Evolutionary conservation across 2,797 vertebrate genomes (phyloP), one percentile per base, ranked within the genome.

Genomic region (Huso huso): DNA sequence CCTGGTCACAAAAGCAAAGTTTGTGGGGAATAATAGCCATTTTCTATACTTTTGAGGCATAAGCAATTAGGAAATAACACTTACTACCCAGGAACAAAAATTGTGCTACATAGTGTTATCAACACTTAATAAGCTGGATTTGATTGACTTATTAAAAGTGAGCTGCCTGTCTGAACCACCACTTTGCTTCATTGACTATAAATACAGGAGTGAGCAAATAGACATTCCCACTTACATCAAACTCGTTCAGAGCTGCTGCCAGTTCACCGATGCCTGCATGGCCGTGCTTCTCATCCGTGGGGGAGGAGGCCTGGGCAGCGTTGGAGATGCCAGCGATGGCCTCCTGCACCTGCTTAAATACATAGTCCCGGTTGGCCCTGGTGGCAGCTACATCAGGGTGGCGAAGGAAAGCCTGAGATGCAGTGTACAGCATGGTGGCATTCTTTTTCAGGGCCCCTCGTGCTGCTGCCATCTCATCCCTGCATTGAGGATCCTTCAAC

Each of bases 311-410:
- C 85, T 99, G 96, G 59, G 96, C 95, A n/a, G 96, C 93, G 0
- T 93, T 97, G 71, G 95, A 96, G 75, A 99, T 98, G 15, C 96
- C 95, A 8, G 93, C 95, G 1, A 99, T 95, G 9, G 96, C 96
- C 73, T 99, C 96, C 80, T 99, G 96, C n/a, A 99, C 96, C 78
- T 99, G 96, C 73, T 99, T 99, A 84, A 98, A 99, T 73, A 99
- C 96, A 0, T 99, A 99, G 80, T 99, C 96, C 10, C 96, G 84
- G 85, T 99, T 99, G 78, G 96, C 96, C 51, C 96, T 90, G 0
- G 96, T 99, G 60, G 96, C 96, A 0, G 96, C 95, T 2, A 99
- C 96, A 0, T 99, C 96, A 0, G 96, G 95, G 75, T 99, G 96
- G 65, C 96, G 94, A 69, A 99, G 92, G 70, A 93, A 99, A 0